A percentile compares a stretch with the other conserved stretches of the same genome.
Conservation (phyloP, 2,113 vertebrate genomes). For the Poicephalus gulielmi region DNA sequence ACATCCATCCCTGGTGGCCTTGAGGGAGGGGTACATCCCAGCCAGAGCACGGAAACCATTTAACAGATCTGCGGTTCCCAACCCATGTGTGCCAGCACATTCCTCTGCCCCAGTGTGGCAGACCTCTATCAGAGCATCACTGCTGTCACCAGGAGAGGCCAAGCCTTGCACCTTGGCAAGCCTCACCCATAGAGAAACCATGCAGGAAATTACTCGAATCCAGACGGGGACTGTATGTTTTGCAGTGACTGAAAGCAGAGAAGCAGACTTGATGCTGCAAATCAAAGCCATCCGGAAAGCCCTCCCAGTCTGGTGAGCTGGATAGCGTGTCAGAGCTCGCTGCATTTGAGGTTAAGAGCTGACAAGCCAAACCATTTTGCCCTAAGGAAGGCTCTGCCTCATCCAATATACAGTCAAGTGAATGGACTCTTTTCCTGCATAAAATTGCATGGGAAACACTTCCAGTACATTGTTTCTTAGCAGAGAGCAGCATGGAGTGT, state of each 20-base stretch:
- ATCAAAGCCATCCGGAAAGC: neutral
- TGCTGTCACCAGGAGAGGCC: neutral
- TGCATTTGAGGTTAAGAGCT: neutral
- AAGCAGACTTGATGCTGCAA: neutral
- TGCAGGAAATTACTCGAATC: neutral
- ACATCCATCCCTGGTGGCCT: neutral
- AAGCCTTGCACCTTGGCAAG: neutral
- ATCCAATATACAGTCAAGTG: neutral
- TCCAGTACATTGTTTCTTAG: neutral
- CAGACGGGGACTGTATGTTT: neutral
- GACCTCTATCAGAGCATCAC: accelerated
- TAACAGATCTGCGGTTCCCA: neutral
- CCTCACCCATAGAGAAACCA: neutral
- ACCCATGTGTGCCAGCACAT: accelerated
- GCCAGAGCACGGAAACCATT: neutral
- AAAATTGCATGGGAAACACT: neutral
- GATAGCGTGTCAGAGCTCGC: neutral
- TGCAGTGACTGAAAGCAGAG: neutral
- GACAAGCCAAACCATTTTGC: neutral
- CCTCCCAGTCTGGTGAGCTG: neutral
- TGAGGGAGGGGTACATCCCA: neutral
- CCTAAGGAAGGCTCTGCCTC: neutral
- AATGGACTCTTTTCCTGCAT: neutral
- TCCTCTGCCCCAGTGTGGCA: accelerated
- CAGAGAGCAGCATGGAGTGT: neutral